A percentile compares a stretch with the other conserved stretches of the same genome.
These are phyloP conservation scores for Thrips palmi DNA, from an alignment of 1,140 invertebrate species.

Conservation along the genomic window DNA sequence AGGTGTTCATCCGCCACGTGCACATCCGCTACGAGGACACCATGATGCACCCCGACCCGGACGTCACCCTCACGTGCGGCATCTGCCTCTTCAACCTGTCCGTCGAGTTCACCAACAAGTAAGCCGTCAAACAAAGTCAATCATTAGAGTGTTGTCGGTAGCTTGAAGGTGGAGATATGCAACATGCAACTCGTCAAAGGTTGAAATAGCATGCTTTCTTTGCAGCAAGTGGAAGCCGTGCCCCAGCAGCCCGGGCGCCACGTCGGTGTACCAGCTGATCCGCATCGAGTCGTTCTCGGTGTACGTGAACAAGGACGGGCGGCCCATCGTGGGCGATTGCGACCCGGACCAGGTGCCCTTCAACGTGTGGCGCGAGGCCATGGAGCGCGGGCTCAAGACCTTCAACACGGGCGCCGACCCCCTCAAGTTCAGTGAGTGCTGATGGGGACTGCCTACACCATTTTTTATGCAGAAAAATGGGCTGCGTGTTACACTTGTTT, in stretches of 20 bases:
- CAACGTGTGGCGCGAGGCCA: conserved; percentile 43
- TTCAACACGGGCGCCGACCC: conserved; percentile 53
- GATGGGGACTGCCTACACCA: conserved; percentile 17
- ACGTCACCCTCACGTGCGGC: conserved; percentile 54
- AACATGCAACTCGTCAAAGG: not conserved
- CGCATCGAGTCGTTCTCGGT: conserved; percentile 54
- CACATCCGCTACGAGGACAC: conserved; percentile 71
- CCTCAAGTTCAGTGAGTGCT: conserved; percentile 53
- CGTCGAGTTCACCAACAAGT: conserved; percentile 65
- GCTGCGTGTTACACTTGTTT: conserved; percentile 10
- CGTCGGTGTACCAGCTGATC: conserved; percentile 57
- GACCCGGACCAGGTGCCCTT: conserved; percentile 23
- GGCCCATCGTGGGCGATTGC: conserved; percentile 15
- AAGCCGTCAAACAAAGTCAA: conserved; percentile 17
- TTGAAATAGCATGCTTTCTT: conserved; percentile 8
- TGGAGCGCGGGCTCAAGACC: conserved; percentile 52
- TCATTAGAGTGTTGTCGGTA: not conserved
- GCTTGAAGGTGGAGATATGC: not conserved
- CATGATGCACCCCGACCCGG: conserved; percentile 38
- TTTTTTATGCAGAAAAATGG: conserved; percentile 5
- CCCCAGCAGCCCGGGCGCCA: conserved; percentile 36
- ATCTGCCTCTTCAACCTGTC: conserved; percentile 61
- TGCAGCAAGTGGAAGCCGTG: conserved; percentile 62
- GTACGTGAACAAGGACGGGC: conserved; percentile 49
- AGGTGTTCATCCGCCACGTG: conserved; percentile 60